Base-by-base conservation (phyloP, 2,797 vertebrate species). In the Acropternis orthonyx region DNA sequence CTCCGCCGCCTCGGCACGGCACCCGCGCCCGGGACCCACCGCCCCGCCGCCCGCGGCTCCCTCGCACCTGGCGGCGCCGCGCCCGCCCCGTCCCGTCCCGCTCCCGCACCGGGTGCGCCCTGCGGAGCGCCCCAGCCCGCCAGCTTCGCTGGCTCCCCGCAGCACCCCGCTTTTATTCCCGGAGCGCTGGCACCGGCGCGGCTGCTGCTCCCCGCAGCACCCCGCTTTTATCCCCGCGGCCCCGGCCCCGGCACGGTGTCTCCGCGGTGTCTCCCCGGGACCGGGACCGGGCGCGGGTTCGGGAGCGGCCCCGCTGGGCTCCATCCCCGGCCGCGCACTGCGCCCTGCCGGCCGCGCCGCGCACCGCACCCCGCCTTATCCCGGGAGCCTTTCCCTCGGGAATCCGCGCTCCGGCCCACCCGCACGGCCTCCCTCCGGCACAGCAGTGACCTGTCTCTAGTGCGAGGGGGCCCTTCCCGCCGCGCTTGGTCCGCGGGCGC, bases 271-370 rank as follows among this genome's bases (percentile, higher is more conserved):
- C 46, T 8, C 46, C 7, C 9, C 27, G 10, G 37, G 37, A 37
- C 9, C 37, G 37, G 37, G 37, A 37, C 37, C 37, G 37, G 37
- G 37, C 9, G 37, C 37, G 37, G 37, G 37, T 37, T 11, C 36
- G 36, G 36, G 23, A 28, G 28, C 41, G 52, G 63, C 52, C 52
- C 18, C 58, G 26, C 3, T 18, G 19, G 58, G 17, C 4, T 48
- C 72, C 83, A 59, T 95, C 80, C 84, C 89, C 67, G 94, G 73
- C 95, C 59, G 36, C 41, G 59, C 96, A 96, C 97, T 96, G 97
- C 97, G 97, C 95, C 83, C 98, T 97, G 96, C 95, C 88, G 97
- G 97, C 41, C 76, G 56, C 44, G 7, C 48, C 58, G 32, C 27
- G 28, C 51, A 30, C 51, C 58, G 58, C 59, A 20, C 28, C 37